Percentiles rank a stretch among this genome's conserved stretches.
These are phyloP conservation scores for Agrotis exclamationis DNA, from an alignment of 2,888 invertebrate species.

Conservation along the genomic window DNA sequence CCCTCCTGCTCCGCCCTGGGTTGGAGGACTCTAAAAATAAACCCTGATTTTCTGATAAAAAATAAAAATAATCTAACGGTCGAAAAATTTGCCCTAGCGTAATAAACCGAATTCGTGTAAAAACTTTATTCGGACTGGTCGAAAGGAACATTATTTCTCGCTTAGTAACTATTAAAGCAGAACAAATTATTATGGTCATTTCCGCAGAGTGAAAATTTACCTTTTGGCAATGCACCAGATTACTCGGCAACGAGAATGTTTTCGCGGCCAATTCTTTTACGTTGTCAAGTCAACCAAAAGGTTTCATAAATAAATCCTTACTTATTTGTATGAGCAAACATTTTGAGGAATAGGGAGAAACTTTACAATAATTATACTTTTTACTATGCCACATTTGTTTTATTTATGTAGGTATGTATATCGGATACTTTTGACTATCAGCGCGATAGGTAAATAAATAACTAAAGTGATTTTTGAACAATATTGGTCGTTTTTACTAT, in stretches of 20 bases:
- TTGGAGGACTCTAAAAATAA: no score
- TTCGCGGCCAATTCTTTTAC: conserved; percentile 25
- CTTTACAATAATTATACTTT: conserved; percentile 55
- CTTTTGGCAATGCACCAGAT: conserved; percentile 55
- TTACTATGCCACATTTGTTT: conserved; percentile 55
- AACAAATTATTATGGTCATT: conserved; percentile 36
- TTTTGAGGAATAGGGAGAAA: conserved; percentile 53
- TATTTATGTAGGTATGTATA: conserved; percentile 66
- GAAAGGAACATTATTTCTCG: conserved; percentile 21
- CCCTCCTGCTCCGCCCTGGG: no score
- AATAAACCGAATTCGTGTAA: not conserved
- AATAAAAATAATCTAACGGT: no score
- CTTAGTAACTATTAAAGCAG: conserved; percentile 48
- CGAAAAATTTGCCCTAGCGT: not conserved
- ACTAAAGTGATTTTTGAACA: not conserved
- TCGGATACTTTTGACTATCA: conserved; percentile 53
- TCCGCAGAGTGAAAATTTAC: conserved; percentile 37
- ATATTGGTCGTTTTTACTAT: no score
- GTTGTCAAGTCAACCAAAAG: conserved; percentile 36
- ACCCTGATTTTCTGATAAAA: no score
- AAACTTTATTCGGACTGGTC: not conserved
- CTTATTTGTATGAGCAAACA: conserved; percentile 41
- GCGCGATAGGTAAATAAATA: conserved; percentile 32
- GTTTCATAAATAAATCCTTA: conserved; percentile 33
- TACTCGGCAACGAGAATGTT: conserved; percentile 35